Evolutionary conservation across 1,140 invertebrate genomes (phyloP), one percentile per base, ranked within the genome.

Genomic region (Grapholita molesta): DNA sequence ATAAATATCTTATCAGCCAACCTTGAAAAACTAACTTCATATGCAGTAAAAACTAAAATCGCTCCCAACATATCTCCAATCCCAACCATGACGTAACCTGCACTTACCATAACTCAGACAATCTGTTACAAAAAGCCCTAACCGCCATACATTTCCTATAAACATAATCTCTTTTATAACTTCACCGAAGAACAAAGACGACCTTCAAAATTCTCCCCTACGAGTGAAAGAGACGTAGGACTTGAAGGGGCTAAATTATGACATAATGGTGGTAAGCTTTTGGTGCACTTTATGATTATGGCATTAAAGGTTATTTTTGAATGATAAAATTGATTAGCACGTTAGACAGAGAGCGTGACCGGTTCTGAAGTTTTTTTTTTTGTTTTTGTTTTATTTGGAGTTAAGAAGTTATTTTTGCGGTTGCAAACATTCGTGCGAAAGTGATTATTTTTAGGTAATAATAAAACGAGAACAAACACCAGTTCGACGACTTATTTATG

Each of bases 191-290:
- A 65, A 70, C 69, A 70, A 71, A 71, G 61, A 52, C 55, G 55
- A 61, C 55, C 55, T 61, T 61, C 55, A 61, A 61, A 61, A n/a
- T n/a, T n/a, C 53, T 61, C 3, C 12, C 52, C 9, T 28, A 6
- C 30, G 42, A 18, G 42, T 15, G 55, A 67, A 9, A 24, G 28
- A 35, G 57, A 35, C 1, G 8, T 5, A 11, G 11, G 7, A 25
- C 23, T 32, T 64, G 53, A 66, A 67, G 70, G 70, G 70, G 65
- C 66, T 67, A 67, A 67, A 71, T 69, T 67, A 71, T 71, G 70
- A 67, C 70, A 66, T 67, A 67, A 70, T 67, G 30, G 65, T 69
- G 64, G 24, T 12, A 61, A 57, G 24, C 12, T 15, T 64, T n/a
- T 2, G 18, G n/a, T 30, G 28, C 32, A 24, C 32, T 42, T 57